Conservation (phyloP, 2,797 vertebrate genomes). For the Halcyon chelicuti region DNA sequence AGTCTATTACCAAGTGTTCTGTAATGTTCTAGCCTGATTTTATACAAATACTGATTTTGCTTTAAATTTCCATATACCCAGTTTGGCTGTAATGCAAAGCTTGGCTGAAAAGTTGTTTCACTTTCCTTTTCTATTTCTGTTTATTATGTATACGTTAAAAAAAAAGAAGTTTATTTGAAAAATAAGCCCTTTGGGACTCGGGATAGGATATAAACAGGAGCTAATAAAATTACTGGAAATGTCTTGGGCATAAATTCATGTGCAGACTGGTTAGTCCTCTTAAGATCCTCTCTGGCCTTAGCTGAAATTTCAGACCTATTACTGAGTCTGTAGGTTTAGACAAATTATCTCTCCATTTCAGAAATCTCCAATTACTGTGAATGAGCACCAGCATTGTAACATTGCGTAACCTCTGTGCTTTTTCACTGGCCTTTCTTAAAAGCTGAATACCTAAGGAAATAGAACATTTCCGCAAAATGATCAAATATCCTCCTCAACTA, state of each 20-base stretch:
- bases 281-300: neutral
- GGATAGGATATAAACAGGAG: neutral
- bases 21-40: neutral
- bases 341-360: conserved; percentile 38
- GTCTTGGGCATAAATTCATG: neutral
- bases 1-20: neutral
- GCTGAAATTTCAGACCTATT: conserved; percentile 4
- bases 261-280: neutral
- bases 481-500: conserved; percentile 34
- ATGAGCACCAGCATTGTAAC: neutral
- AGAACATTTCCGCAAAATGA: conserved; percentile 4
- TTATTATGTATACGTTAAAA: neutral
- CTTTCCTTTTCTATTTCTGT: neutral
- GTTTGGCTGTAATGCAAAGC: neutral
- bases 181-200: neutral
- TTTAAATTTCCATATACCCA: neutral
- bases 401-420: conserved; percentile 4
- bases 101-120: neutral
- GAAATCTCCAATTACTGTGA: conserved; percentile 47
- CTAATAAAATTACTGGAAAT: conserved; percentile 1
- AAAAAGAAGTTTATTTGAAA: neutral
- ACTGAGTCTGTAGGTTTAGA: neutral
- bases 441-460: conserved; percentile 50
- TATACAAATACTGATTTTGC: neutral
- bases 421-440: conserved; percentile 38